Base-by-base conservation (phyloP, 2,797 vertebrate species). In the Pseudotriccus pelzelni region DNA sequence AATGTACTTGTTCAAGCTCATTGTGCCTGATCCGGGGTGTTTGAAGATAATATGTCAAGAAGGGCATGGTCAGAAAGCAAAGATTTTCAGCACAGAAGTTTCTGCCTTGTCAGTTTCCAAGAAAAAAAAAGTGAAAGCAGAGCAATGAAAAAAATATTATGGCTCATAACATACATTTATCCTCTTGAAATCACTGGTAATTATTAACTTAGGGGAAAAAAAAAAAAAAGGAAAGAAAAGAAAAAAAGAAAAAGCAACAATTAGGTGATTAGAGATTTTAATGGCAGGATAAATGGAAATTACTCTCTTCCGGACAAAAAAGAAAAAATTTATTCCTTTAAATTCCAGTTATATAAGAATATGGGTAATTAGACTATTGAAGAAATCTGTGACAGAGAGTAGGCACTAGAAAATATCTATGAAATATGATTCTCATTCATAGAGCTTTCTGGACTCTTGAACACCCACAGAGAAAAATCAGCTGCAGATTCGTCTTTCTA, bases 371-470 rank as follows among this genome's bases (percentile, higher is more conserved):
- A 92, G 79, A 49, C 66, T 84, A 79, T 44, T 88, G 79, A 95
- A 88, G 89, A 93, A 89, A 60, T 77, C 66, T 80, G n/a, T 95
- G 92, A 85, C 92, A 94, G 82, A 92, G 58, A 94, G 83, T 89
- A 94, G 87, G 89, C 94, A 94, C 82, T 91, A 90, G 87, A 77
- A 96, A 93, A 85, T 89, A 91, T 83, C 86, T 95, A 79, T 93
- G 85, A 95, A 95, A 87, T 81, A 89, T 63, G 58, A 91, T 94
- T 96, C 85, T 91, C 95, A 97, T 95, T 95, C 95, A 97, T 56
- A 86, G 89, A 92, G 83, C 79, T 93, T 87, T 96, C 62, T 73
- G 50, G 94, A 79, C 89, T 91, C 59, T 66, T 88, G 92, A 89
- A 95, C 94, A 93, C 94, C 92, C 92, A 93, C 92, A 63, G 89